phyloP scores from a whole-genome alignment of 2,888 invertebrate species.

The Yponomeuta malinellus region DNA sequence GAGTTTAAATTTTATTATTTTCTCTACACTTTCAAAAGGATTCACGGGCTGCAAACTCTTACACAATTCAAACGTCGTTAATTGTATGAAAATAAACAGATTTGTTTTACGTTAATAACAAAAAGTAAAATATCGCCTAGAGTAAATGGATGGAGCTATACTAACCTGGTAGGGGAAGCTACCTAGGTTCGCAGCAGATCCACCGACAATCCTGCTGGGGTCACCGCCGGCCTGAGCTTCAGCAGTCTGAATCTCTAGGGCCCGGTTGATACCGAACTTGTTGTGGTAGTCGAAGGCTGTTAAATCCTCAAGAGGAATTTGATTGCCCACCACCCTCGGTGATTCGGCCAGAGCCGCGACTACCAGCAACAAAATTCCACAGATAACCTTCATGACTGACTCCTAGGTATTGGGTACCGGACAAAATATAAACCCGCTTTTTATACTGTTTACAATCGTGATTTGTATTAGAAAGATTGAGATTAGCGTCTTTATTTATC shows the following conservation, averaged over 20 bases:
- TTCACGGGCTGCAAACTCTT: too few species aligned
- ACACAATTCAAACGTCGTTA: too few species aligned
- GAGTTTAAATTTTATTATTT: too few species aligned
- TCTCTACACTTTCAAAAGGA: too few species aligned
- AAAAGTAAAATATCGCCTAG: too few species aligned
- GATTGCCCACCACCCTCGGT: neutral
- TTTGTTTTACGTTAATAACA: too few species aligned
- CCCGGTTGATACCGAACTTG: constrained; percentile 12
- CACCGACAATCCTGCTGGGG: constrained; percentile 14
- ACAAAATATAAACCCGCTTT: neutral
- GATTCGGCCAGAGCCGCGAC: constrained; percentile 5
- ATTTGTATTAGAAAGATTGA: neutral
- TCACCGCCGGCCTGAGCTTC: constrained; percentile 1
- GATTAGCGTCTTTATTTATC: too few species aligned
- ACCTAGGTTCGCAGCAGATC: neutral
- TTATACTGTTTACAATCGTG: neutral
- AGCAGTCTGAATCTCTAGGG: constrained; percentile 3
- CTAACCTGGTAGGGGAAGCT: constrained; percentile 11
- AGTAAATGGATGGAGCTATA: neutral
- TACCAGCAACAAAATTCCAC: constrained; percentile 9
- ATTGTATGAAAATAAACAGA: too few species aligned
- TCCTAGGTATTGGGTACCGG: neutral
- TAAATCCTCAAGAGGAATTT: neutral
- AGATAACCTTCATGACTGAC: constrained; percentile 13
- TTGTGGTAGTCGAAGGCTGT: constrained; percentile 16